Base-by-base conservation (phyloP, 2,888 invertebrate species). In the Automeris io region DNA sequence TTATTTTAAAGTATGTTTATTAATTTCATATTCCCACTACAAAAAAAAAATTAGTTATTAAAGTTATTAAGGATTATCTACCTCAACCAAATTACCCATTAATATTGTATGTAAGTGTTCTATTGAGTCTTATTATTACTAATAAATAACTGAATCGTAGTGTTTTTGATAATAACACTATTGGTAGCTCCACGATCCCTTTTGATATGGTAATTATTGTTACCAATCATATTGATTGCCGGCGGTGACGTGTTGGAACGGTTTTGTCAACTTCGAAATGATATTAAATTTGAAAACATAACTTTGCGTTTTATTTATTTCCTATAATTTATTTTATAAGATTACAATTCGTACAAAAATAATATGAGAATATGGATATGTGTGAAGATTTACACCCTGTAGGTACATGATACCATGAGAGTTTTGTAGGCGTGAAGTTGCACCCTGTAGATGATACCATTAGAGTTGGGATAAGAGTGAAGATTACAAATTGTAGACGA, bases 151-250 rank as follows among this genome's bases (percentile, higher is more conserved):
- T 77, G 73, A 72, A 67, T 55, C 49, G 75, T 82, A 82, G 81
- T 76, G 77, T 82, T 82, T 78, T 77, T 78, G 69, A 77, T 76
- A 71, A 76, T 72, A 74, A 71, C 55, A 62, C 46, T 73, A 76
- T 70, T 65, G 77, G 75, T 70, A 74, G 75, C 76, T 80, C 72
- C 74, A 72, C 62, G 65, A 72, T 68, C 69, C 75, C 74, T 85
- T 85, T 85, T 85, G 81, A 85, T 85, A 83, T 70, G 82, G 83
- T 80, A 80, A 85, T 63, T 83, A 81, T 85, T 83, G 80, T 85
- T 82, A 79, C 83, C 73, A 65, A 60, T 42, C 52, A 61, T 83
- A 76, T 85, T 85, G 83, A 82, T 81, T 79, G 78, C 61, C 57
- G 29, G 16, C 51, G 63, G 60, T 54, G 63, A 57, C 57, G 61